phyloP scores from a whole-genome alignment of 2,888 invertebrate species.

The Drepanosiphum platanoidis region DNA sequence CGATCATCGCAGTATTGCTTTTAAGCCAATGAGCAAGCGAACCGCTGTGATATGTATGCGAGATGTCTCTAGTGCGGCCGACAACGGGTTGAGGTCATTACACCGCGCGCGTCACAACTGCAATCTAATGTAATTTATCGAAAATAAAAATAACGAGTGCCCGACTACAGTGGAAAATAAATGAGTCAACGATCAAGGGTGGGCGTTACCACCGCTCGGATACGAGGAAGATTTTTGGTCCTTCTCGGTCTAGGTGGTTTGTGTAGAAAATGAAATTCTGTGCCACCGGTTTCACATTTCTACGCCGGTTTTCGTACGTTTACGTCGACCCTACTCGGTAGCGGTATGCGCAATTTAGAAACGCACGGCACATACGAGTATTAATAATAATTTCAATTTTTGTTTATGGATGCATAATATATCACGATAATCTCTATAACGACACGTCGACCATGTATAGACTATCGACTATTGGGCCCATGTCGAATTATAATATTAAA shows the following conservation, averaged over 20 bases:
- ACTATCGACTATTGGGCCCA: neutral
- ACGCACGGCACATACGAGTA: neutral
- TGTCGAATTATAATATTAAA: neutral
- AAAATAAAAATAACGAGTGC: neutral
- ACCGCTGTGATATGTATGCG: too few relatives aligned
- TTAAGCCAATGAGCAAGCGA: too few relatives aligned
- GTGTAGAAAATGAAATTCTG: neutral
- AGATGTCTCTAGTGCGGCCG: neutral
- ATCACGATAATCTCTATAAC: neutral
- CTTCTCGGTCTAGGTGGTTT: neutral
- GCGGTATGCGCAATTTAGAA: neutral
- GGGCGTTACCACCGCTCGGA: too few relatives aligned
- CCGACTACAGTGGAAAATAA: neutral
- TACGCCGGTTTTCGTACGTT: too few relatives aligned
- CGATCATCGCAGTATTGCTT: too few relatives aligned
- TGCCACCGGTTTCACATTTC: neutral
- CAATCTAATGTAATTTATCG: neutral
- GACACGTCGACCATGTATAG: neutral
- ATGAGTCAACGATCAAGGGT: neutral
- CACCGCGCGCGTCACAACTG: too few relatives aligned
- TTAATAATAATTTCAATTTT: neutral
- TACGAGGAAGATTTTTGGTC: neutral
- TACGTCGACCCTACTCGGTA: neutral
- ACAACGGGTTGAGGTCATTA: neutral
- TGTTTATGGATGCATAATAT: neutral